Evolutionary conservation across 2,888 invertebrate species (phyloP), one percentile per base, ranked within the genome.

Genomic region (Microplitis manilae): DNA sequence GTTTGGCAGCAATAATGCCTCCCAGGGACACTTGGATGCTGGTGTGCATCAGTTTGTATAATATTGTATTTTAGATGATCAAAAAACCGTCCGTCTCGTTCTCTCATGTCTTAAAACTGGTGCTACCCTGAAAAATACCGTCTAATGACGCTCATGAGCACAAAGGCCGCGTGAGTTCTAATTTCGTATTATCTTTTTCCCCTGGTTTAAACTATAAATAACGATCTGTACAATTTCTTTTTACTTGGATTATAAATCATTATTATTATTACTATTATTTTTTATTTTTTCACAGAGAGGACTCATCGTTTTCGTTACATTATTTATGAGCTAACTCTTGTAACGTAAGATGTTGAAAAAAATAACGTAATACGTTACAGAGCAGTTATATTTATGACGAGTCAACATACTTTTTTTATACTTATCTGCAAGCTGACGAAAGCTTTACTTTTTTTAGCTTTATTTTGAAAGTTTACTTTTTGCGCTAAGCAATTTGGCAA

Each of bases 111-210:
- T 50, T 50, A 50, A 50, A 50, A 50, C 50, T 50, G 50, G 13
- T 50, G 71, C 61, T 71, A 71, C 71, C 73, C 73, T 67, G 73
- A 73, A 65, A 64, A 67, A 74, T 72, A 79, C 77, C 72, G 38
- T 77, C 79, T 79, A 80, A 81, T 80, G 79, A 78, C 76, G 77
- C 77, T 79, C 80, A 68, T 80, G 77, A 79, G 76, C 80, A 80
- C 80, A 81, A 81, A 81, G 80, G 78, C 79, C 81, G 78, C 68
- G 77, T 61, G 61, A 40, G 74, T 82, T 82, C 82, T 79, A 82
- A 82, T 79, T 82, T 79, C 76, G 79, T 81, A 81, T 79, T 78
- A 79, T 80, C 81, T 79, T 61, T 68, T 75, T 69, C 77, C 69
- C 78, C 70, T 68, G 77, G 79, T 72, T 60, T 64, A 68, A 30